Percentiles rank a stretch among this genome's conserved stretches.
phyloP scores from a whole-genome alignment of 2,113 vertebrate species.

The Gadus macrocephalus region DNA sequence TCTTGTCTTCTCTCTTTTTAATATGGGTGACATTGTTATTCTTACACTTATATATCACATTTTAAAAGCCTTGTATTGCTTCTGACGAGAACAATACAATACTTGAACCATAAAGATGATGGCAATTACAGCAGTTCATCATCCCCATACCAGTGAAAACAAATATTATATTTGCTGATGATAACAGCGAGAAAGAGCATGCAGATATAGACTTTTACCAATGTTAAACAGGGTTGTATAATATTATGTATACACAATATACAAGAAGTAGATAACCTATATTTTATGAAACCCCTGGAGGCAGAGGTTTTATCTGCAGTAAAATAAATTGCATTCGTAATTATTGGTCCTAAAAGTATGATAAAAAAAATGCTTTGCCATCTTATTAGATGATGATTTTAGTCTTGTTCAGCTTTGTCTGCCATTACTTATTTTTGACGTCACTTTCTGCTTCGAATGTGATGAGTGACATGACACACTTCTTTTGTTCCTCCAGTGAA shows the following conservation, averaged over 20 bases:
- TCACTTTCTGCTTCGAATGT: not conserved
- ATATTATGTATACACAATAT: too few relatives aligned
- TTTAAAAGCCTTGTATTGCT: not conserved
- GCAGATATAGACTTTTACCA: too few relatives aligned
- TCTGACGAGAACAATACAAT: not conserved
- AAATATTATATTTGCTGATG: not conserved
- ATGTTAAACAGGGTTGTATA: too few relatives aligned
- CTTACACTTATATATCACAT: not conserved
- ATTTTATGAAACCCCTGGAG: not conserved
- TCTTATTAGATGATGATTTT: not conserved
- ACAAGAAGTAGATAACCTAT: not conserved
- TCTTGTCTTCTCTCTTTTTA: not conserved
- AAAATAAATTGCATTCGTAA: not conserved
- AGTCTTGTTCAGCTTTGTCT: not conserved
- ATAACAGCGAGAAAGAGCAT: not conserved
- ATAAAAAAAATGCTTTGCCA: not conserved
- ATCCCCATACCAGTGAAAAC: not conserved
- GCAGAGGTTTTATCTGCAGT: not conserved
- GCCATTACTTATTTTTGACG: not conserved
- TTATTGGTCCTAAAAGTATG: not conserved
- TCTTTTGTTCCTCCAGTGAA: constrained; percentile 30
- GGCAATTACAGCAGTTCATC: not conserved
- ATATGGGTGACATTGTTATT: not conserved
- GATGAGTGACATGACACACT: constrained; percentile 45
- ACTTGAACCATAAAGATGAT: not conserved